phyloP scores from a whole-genome alignment of 1,140 invertebrate species.

The Trichonephila clavipes region DNA sequence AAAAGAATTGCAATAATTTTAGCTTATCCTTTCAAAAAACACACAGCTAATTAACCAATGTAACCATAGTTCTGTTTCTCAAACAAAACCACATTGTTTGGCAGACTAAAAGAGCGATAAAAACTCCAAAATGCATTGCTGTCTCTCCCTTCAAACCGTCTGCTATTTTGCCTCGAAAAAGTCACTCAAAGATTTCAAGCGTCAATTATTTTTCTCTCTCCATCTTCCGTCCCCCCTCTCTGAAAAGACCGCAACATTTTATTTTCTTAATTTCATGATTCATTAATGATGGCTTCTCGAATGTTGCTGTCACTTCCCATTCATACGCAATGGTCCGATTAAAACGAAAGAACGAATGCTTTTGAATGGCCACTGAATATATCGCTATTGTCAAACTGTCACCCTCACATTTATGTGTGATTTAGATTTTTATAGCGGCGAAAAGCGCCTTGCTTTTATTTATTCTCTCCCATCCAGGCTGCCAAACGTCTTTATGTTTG shows the following conservation, averaged over 20 bases:
- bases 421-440: conserved; percentile 59
- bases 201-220: conserved; percentile 35
- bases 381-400: conserved; percentile 65
- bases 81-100: background rate
- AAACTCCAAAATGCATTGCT: background rate
- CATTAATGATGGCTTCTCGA: conserved; percentile 45
- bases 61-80: background rate
- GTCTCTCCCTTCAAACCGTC: background rate
- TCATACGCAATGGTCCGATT: conserved; percentile 50
- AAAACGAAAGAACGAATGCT: conserved; percentile 4
- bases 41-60: background rate
- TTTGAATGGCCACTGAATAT: conserved; percentile 34
- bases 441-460: conserved; percentile 36
- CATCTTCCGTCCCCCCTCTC: background rate
- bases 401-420: conserved; percentile 66
- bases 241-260: conserved; percentile 51
- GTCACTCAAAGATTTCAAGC: conserved; percentile 53
- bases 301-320: conserved; percentile 41
- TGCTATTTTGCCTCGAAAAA: conserved; percentile 28
- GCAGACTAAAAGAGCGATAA: conserved; percentile 17
- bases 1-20: no score
- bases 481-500: conserved; percentile 61
- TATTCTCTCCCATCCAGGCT: background rate
- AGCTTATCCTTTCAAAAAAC: background rate
- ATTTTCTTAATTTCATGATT: conserved; percentile 52